A percentile compares a stretch with the other conserved stretches of the same genome.
Evolutionary conservation across 2,888 invertebrate species (phyloP).

Genomic region (Lathronympha strigana): DNA sequence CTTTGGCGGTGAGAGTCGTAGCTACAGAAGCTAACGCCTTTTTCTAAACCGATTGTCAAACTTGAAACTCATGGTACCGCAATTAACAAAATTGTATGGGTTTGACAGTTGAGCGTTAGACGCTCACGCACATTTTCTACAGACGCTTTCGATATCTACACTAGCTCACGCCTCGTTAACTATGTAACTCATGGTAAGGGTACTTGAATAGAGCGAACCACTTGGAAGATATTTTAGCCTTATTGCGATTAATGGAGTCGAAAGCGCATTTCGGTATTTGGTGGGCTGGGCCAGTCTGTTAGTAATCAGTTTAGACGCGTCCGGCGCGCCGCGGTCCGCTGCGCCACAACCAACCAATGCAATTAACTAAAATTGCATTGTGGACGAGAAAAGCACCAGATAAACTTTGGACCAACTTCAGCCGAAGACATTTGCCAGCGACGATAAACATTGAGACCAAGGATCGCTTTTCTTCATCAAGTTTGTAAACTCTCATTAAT

Average conservation of each 20-base stretch:
- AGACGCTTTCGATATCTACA: no score
- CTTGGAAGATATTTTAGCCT: neutral
- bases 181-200: neutral
- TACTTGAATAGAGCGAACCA: neutral
- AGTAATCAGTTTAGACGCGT: slow-evolving; percentile 76
- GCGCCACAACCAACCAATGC: slow-evolving; percentile 55
- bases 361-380: slow-evolving; percentile 81
- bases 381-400: slow-evolving; percentile 58
- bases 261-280: slow-evolving; percentile 64
- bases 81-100: no score
- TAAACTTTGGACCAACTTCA: slow-evolving; percentile 42
- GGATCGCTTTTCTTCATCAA: slow-evolving; percentile 8
- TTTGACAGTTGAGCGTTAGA: no score
- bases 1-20: no score
- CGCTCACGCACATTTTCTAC: no score
- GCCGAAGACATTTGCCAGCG: slow-evolving; percentile 9
- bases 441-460: neutral
- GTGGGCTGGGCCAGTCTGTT: slow-evolving; percentile 65
- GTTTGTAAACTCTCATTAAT: neutral
- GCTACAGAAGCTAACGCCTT: no score
- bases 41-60: no score
- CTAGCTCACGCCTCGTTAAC: no score
- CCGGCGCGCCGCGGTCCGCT: slow-evolving; percentile 45
- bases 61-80: no score
- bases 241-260: slow-evolving; percentile 60